Percentiles rank a stretch among this genome's conserved stretches.
Conservation (phyloP, 2,888 invertebrate genomes). For the Kryphioiulus occultus region DNA sequence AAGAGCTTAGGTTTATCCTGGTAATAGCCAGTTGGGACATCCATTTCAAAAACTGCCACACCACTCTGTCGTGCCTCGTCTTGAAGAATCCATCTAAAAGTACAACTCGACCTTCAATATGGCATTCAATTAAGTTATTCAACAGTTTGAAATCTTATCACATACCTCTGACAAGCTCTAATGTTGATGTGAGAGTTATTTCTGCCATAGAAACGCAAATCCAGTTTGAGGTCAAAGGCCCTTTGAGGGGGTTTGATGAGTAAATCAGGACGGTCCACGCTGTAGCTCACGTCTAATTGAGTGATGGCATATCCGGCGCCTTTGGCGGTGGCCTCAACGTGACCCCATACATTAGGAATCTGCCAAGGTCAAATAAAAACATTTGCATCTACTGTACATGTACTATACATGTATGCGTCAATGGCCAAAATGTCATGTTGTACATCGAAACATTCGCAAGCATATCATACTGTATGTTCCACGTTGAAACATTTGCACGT, state of each 20-base stretch:
- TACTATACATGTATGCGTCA: too few relatives aligned
- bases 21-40: conserved; percentile 89
- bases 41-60: conserved; percentile 84
- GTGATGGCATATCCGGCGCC: conserved; percentile 65
- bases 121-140: neutral
- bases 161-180: conserved; percentile 59
- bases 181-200: conserved; percentile 63
- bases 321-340: conserved; percentile 61
- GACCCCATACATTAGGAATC: conserved; percentile 62
- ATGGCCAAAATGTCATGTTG: too few relatives aligned
- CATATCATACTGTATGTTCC: too few relatives aligned
- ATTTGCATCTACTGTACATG: too few relatives aligned
- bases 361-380: neutral
- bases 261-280: conserved; percentile 58
- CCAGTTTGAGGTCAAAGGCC: conserved; percentile 60
- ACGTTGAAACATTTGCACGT: too few relatives aligned
- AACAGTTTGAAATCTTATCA: neutral
- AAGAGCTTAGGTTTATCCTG: conserved; percentile 89
- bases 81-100: conserved; percentile 80
- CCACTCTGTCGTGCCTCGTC: conserved; percentile 84
- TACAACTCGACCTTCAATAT: too few relatives aligned
- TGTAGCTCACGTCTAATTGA: conserved; percentile 62
- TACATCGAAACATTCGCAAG: too few relatives aligned
- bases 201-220: conserved; percentile 58
- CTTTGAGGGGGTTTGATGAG: conserved; percentile 57